Evolutionary conservation across 2,113 vertebrate species (phyloP).

Genomic region (Pelmatolapia mariae): DNA sequence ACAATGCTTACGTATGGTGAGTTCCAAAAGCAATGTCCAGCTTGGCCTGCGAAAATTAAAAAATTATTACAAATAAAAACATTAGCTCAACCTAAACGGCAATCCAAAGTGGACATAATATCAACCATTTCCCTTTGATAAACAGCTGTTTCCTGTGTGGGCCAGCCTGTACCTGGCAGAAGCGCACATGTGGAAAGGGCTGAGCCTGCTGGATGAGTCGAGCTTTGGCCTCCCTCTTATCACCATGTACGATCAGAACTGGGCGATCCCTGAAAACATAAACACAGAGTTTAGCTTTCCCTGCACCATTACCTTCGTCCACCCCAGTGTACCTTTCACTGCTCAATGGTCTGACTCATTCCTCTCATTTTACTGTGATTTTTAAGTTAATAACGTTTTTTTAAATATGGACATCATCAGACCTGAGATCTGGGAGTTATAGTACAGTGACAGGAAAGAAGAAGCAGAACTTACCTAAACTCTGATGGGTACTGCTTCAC

Average conservation of each 20-base stretch:
- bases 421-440: neutral
- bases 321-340: neutral
- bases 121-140: neutral
- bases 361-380: neutral
- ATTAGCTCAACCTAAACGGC: neutral
- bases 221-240: conserved; percentile 92
- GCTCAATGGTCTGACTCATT: neutral
- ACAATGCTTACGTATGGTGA: conserved; percentile 90
- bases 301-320: neutral
- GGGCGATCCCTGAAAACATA: conserved; percentile 79
- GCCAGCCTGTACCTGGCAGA: conserved; percentile 83
- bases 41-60: conserved; percentile 80
- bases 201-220: conserved; percentile 80
- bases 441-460: neutral
- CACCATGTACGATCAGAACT: conserved; percentile 88
- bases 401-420: neutral
- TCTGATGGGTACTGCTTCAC: conserved; percentile 85
- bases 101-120: fast-evolving
- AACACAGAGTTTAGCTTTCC: neutral
- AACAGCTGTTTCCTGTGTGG: neutral
- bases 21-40: conserved; percentile 98
- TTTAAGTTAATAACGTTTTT: neutral
- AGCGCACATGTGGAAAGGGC: conserved; percentile 81
- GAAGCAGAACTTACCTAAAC: conserved; percentile 80
- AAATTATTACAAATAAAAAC: neutral